Evolutionary conservation across 2,113 vertebrate species (phyloP).

Genomic region (Erythrocercus mccallii): DNA sequence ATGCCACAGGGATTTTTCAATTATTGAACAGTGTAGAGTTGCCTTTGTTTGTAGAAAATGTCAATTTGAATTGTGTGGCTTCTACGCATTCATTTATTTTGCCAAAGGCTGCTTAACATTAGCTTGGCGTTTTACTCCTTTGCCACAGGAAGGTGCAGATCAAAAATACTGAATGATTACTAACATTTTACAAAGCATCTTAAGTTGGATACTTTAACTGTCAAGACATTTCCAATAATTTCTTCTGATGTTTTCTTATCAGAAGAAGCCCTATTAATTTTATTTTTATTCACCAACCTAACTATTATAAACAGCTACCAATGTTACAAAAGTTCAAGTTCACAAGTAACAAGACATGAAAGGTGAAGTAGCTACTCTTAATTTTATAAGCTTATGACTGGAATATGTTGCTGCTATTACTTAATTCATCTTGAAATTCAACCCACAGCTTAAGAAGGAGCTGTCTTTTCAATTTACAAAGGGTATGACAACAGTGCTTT

Average conservation of each 20-base stretch:
- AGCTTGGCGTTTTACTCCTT: neutral
- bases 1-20: slow-evolving; percentile 57
- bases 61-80: slow-evolving; percentile 35
- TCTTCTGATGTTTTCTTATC: neutral
- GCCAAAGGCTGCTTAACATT: slow-evolving; percentile 16
- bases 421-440: neutral
- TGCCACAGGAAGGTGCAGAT: neutral
- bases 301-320: neutral
- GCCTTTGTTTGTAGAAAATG: slow-evolving; percentile 46
- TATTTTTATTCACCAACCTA: neutral
- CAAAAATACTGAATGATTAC: neutral
- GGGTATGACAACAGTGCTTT: neutral
- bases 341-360: neutral
- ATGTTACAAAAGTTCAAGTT: neutral
- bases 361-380: neutral
- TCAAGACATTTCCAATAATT: neutral
- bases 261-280: neutral
- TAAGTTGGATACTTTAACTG: neutral
- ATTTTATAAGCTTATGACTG: neutral
- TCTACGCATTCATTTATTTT: neutral
- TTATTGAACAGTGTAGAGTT: slow-evolving; percentile 37
- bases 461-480: neutral
- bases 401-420: neutral
- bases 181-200: neutral
- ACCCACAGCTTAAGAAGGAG: neutral